Base-by-base conservation (phyloP, 2,797 vertebrate species). In the Zenarchopterus dispar region DNA sequence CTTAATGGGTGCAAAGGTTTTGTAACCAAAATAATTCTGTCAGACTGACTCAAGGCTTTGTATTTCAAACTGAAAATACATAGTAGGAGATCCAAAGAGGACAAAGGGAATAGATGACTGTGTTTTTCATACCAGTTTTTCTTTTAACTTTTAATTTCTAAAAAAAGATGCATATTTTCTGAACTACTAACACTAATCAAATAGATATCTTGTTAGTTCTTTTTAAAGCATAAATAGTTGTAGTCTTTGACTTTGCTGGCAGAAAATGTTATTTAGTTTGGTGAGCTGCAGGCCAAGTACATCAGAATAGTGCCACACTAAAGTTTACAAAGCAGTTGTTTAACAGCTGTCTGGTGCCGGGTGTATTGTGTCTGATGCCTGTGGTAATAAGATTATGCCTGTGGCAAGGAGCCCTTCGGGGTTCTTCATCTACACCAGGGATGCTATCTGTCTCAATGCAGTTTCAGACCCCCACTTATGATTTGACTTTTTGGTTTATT, bases 1-100 rank as follows among this genome's bases (percentile, higher is more conserved):
- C 39, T 22, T 75, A 86, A 86, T 80, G 75, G 78, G 71, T 78
- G 72, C 73, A 78, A 81, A 86, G 77, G 75, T 84, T 84, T 73
- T 68, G 75, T 57, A 82, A 84, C 80, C 67, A 78, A 87, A 84
- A 88, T 81, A 88, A 82, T 78, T 85, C 82, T 84, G 80, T 82
- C 87, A 84, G 67, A 52, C 56, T 63, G 70, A 82, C 75, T 83
- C 58, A 46, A 73, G 67, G 77, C 74, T 78, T 76, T 79, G 67
- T 52, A 50, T 72, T 64, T 85, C 39, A 81, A 74, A 77, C 63
- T 64, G 56, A 67, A 81, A 80, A 75, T 51, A 72, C 62, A 59
- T 41, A 43, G 60, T 18, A 24, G 56, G 41, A 56, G 41, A 79
- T 63, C 73, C 60, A 75, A 60, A 54, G 21, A 70, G 11, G 62